Evolutionary conservation across 2,113 vertebrate species (phyloP).

Genomic region (Talpa occidentalis): DNA sequence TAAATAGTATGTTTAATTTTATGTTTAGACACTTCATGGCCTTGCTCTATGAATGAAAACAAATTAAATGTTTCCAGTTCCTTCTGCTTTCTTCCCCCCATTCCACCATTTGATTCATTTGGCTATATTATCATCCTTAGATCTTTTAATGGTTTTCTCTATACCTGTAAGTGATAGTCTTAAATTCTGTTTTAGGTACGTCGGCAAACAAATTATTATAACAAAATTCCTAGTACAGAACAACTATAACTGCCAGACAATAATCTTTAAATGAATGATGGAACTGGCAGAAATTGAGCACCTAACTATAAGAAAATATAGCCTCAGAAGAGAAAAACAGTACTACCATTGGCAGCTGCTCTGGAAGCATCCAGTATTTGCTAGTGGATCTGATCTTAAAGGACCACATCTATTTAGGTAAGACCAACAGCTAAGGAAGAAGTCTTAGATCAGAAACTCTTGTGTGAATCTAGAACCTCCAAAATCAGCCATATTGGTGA

Average conservation of each 20-base stretch:
- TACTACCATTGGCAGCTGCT: neutral
- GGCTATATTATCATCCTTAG: neutral
- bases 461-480: neutral
- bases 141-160: neutral
- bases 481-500: neutral
- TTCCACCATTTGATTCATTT: neutral
- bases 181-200: conserved; percentile 22
- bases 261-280: conserved; percentile 6
- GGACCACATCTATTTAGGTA: neutral
- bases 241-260: neutral
- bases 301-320: neutral
- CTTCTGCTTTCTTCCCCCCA: neutral
- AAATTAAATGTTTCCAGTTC: neutral
- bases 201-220: neutral
- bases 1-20: neutral
- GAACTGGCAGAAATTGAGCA: neutral
- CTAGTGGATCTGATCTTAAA: neutral
- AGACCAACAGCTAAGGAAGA: neutral
- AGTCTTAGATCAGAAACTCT: neutral
- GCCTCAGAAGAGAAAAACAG: neutral
- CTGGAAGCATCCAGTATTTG: neutral
- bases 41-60: neutral
- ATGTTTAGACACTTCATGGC: neutral
- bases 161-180: conserved; percentile 7
- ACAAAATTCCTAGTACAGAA: neutral